Base-by-base conservation (phyloP, 2,113 vertebrate genomes). In the Patagioenas fasciata region DNA sequence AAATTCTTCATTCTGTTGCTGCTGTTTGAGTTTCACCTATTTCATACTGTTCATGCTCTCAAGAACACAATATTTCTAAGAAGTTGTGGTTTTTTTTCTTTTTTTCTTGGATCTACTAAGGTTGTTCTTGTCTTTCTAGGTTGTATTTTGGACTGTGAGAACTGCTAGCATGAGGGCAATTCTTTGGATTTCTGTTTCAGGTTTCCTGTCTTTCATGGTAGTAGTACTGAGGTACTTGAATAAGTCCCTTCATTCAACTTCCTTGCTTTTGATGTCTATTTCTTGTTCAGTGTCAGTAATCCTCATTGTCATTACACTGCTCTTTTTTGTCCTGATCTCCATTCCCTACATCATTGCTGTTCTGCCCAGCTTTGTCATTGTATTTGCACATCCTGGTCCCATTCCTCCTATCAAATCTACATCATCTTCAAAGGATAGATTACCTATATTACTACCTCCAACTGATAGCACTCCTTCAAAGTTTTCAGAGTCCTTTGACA, bases 221-320 rank as follows among this genome's bases (percentile, higher is more conserved):
- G 87, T 95, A 96, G 70, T 88, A 85, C 81, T 11, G 29, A 89
- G 78, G 73, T 70, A 91, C 84, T 94, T 89, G 89, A 95, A 97
- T 95, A 89, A 95, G 81, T 82, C 40, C 28, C 26, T 14, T 38
- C 38, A 84, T 96, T 95, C 91, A 89, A 44, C 69, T 87, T 95
- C 48, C 66, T 89, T 95, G 42, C 96, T 95, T 97, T 97, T 97
- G 94, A 97, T 89, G 73, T 90, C 42, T 81, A 36, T 95, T 94
- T 89, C 93, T 81, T 93, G 75, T 79, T 95, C 86, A 91, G 60
- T 86, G 65, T 64, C 83, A 85, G 83, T 96, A 91, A 92, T 96
- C 65, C 65, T 95, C 89, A 89, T 81, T 92, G 80, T 91, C 91
- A 64, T 95, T 95, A 53, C 32, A 24, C 18, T 80, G 56, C 48